These are phyloP conservation scores for Eulemur albifrons DNA, from an alignment of 2,797 vertebrate species.

Conservation along the genomic window DNA sequence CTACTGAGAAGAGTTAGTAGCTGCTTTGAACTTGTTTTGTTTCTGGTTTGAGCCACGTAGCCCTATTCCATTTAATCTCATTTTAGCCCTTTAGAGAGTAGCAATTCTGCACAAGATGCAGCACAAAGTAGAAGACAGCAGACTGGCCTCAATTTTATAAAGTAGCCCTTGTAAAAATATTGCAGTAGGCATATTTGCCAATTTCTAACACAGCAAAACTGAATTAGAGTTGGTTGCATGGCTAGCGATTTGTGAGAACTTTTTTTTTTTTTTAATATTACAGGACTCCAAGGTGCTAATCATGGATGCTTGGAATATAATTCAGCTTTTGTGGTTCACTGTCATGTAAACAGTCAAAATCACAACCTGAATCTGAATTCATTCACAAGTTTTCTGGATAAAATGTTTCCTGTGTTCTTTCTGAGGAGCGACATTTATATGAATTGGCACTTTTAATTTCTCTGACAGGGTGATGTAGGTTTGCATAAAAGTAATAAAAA, in stretches of 20 bases:
- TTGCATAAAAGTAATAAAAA: conserved; percentile 49
- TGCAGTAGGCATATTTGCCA: not conserved
- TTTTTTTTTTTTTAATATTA: not conserved
- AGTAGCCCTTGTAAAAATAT: conserved; percentile 33
- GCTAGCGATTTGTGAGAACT: conserved; percentile 2
- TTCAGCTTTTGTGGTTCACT: not conserved
- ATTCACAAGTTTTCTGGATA: conserved; percentile 10
- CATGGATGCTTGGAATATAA: not conserved
- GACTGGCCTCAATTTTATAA: conserved; percentile 16
- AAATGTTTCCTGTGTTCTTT: conserved; percentile 25
- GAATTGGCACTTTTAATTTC: conserved; percentile 25
- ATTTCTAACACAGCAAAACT: conserved; percentile 26
- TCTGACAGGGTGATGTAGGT: not conserved
- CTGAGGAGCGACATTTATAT: not conserved
- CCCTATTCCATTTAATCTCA: not conserved
- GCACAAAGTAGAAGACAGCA: not conserved
- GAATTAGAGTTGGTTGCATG: conserved; percentile 39
- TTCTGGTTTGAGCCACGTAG: conserved; percentile 23
- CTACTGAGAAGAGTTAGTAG: conserved; percentile 63
- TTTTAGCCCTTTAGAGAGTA: conserved; percentile 33
- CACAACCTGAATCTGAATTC: conserved; percentile 15
- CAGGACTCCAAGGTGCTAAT: not conserved
- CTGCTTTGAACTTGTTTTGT: conserved; percentile 36
- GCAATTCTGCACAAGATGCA: not conserved
- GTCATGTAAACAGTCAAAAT: conserved; percentile 32